These are phyloP conservation scores for Teleopsis dalmanni DNA, from an alignment of 1,140 invertebrate genomes.

Conservation along the genomic window DNA sequence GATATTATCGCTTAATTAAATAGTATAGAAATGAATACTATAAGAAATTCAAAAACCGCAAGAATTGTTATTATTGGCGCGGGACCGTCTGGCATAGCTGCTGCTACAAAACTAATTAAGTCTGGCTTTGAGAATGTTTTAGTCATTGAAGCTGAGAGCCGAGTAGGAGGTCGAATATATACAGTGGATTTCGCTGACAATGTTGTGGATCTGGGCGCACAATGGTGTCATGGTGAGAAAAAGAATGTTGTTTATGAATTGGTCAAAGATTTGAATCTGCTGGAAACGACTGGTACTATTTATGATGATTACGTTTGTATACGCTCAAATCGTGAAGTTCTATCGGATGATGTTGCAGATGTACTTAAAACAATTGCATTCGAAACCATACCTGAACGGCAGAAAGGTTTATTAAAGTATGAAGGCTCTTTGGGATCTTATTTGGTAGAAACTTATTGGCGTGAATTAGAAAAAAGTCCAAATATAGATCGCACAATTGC, in stretches of 20 bases:
- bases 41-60: conserved; percentile 10
- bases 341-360: conserved; percentile 26
- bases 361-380: conserved; percentile 26
- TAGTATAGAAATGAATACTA: neutral
- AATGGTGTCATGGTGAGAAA: conserved; percentile 69
- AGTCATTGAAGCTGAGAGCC: conserved; percentile 59
- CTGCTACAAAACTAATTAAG: conserved; percentile 48
- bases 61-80: conserved; percentile 52
- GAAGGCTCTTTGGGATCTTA: conserved; percentile 46
- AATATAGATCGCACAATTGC: conserved; percentile 27
- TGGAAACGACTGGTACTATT: conserved; percentile 37
- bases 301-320: conserved; percentile 38
- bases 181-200: conserved; percentile 54
- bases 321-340: conserved; percentile 34
- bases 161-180: conserved; percentile 63
- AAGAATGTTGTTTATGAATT: conserved; percentile 61
- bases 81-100: conserved; percentile 53
- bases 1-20: no score
- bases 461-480: conserved; percentile 22
- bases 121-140: conserved; percentile 50
- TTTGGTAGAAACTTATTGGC: conserved; percentile 40
- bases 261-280: conserved; percentile 50
- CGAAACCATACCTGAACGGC: conserved; percentile 24
- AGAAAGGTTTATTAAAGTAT: conserved; percentile 27
- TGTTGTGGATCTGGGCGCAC: conserved; percentile 71